Base-by-base conservation (phyloP, 2,113 vertebrate species). In the Myanophis thanlyinensis region DNA sequence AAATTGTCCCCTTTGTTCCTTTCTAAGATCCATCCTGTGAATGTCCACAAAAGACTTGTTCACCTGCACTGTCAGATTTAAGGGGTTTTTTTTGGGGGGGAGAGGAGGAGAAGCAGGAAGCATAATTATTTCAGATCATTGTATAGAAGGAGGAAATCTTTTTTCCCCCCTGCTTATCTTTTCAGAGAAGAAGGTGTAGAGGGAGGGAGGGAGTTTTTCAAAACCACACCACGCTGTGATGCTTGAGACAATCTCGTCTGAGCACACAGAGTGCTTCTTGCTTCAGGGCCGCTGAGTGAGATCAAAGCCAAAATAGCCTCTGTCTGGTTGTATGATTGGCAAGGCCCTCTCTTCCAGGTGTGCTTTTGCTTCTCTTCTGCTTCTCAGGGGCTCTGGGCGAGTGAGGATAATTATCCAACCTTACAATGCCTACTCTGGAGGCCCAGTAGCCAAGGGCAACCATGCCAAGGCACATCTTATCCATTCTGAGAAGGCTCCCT, bases 401-500 rank as follows among this genome's bases (percentile, higher is more conserved):
- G 80, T 67, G 91, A 91, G 73, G 87, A 89, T 91, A 93, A 93
- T 92, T 95, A 56, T 48, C 27, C 0, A 85, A 67, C 40, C 95
- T 80, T 94, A 59, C 90, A 96, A 88, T 94, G 46, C 40, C 10
- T 35, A 25, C 87, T 84, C 93, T 86, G 73, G 89, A 95, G 91
- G 89, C 94, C 80, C 92, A 90, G 94, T 47, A 92, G 91, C 51
- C 67, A 56, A 62, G 47, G 93, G 92, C 12, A 0, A 89, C 6
- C 93, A 48, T 53, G 35, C 22, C 48, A 54, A 85, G 47, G 52
- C 62, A 94, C 94, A 51, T 90, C 62, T 92, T 53, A 10, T 22
- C n/a, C 44, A 56, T 48, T 53, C 18, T 92, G 89, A 94, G 87
- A 88, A 94, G 90, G 51, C 30, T 91, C 44, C 87, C 52, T n/a